Base-by-base conservation (phyloP, 1,140 invertebrate species). In the Dendrolimus kikuchii region DNA sequence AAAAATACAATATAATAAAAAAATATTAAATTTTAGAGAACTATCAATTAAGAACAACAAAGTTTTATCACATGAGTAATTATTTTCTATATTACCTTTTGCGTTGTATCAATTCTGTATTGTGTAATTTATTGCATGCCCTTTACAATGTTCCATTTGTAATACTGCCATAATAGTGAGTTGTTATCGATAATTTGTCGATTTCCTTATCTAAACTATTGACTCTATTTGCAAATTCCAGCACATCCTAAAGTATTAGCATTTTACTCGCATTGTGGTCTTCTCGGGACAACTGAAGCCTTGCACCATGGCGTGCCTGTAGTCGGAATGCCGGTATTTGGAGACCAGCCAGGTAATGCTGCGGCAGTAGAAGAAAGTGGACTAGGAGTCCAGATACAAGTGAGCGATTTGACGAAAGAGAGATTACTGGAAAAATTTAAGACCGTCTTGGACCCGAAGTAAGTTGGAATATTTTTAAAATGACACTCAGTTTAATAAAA, bases 261-360 rank as follows among this genome's bases (percentile, higher is more conserved):
- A 0, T 95, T 95, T 55, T 91, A 93, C 62, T 92, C 92, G 0
- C 94, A 96, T 62, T 92, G 91, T 40, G 94, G 94, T 0, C 86
- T 93, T 8, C 86, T 94, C 72, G 91, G 94, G 10, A 91, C 90
- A 4, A 92, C 92, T 38, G 94, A 96, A 74, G 91, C 93, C 5
- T 88, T 93, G 36, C 89, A 93, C 57, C 92, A 91, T 65, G 93
- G 91, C 5, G 92, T 95, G 4, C 94, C 94, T 0, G 88, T 94
- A 49, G 75, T 95, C 4, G 89, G 90, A 10, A 91, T 95, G 65
- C 94, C 94, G n/a, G 81, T 95, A 55, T 92, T 92, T 59, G 92
- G 90, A 5, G 93, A 95, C 71, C 92, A 92, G 69, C 89, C 90
- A 38, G 87, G 90, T 4, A 91, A 92, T 62, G 88, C 89, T 0